Evolutionary conservation across 2,888 invertebrate species (phyloP), one percentile per base, ranked within the genome.

Genomic region (Palloptera scutellata): DNA sequence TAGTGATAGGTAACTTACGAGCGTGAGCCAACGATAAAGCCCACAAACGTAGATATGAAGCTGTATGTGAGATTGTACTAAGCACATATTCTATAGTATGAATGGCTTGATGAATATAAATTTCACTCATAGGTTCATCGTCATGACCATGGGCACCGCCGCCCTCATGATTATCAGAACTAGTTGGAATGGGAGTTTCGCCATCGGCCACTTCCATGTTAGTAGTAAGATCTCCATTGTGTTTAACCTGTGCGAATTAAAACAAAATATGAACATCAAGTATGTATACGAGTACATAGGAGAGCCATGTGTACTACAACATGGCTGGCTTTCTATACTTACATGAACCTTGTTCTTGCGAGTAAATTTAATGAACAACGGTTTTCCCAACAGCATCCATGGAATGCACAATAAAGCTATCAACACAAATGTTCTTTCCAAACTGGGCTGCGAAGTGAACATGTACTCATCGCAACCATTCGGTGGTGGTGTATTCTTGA

Each of bases 21-120:
- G 95, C 94, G 86, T 98, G 98, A 76, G 98, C 98, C 69, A 98
- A 88, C 53, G 97, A 97, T 76, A 98, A 86, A n/a, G 98, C 98
- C 98, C 98, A 98, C 73, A 98, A 88, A 78, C 98, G 94, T 59
- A 98, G 89, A 83, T 98, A 98, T 0, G 97, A 97, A 1, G 98
- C 98, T 0, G 98, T 98, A 82, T 98, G 97, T 0, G 97, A 97
- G 74, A 98, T 92, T 69, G 97, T 97, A 78, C 97, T 96, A 73
- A 98, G 89, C 73, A 96, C 95, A 80, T 95, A 98, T 86, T 98
- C 98, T 72, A 98, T 97, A 1, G 98, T 98, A 86, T 98, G 97
- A 78, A 98, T 98, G 17, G 91, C 92, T 82, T 97, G 97, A 83
- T 96, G 92, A 78, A 98, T 96, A 88, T 96, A 92, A 76, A 96